These are phyloP conservation scores for Caenorhabditis remanei DNA, from an alignment of 1,140 invertebrate genomes.

Conservation along the genomic window DNA sequence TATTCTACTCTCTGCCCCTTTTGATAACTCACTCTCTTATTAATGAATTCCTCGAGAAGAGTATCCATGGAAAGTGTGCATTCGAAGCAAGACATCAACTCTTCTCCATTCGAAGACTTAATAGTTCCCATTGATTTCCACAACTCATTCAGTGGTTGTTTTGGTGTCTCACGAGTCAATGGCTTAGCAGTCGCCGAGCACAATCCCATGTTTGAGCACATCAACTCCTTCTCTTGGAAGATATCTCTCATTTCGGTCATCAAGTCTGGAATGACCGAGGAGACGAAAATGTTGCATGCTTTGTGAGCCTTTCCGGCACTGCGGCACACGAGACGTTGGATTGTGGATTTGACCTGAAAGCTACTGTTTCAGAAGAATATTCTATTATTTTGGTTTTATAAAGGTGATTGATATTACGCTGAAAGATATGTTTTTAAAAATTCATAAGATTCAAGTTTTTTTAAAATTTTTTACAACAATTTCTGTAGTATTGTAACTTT, in stretches of 20 bases:
- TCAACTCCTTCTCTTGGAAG: conserved; percentile 8
- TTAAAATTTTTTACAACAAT: no score
- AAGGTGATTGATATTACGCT: no score
- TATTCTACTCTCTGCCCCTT: no score
- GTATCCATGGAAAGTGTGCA: conserved; percentile 63
- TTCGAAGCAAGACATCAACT: conserved; percentile 64
- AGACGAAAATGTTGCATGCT: conserved; percentile 38
- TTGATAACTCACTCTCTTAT: conserved; percentile 1
- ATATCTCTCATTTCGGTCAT: conserved; percentile 50
- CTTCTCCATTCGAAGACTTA: conserved; percentile 52
- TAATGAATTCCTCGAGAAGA: conserved; percentile 54
- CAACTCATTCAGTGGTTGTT: conserved; percentile 31
- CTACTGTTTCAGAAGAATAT: no score
- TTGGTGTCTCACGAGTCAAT: background rate
- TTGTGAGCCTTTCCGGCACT: conserved; percentile 32
- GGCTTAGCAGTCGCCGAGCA: background rate
- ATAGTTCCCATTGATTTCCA: conserved; percentile 21
- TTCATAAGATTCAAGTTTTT: no score
- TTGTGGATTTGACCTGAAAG: conserved; percentile 16
- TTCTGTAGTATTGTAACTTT: no score
- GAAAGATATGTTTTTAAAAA: no score
- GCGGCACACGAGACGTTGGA: conserved; percentile 18
- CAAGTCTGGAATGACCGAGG: background rate
- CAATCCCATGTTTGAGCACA: conserved; percentile 33
- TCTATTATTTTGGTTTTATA: no score